These are phyloP conservation scores for Thereva nobilitata DNA, from an alignment of 2,888 invertebrate genomes.

Conservation along the genomic window DNA sequence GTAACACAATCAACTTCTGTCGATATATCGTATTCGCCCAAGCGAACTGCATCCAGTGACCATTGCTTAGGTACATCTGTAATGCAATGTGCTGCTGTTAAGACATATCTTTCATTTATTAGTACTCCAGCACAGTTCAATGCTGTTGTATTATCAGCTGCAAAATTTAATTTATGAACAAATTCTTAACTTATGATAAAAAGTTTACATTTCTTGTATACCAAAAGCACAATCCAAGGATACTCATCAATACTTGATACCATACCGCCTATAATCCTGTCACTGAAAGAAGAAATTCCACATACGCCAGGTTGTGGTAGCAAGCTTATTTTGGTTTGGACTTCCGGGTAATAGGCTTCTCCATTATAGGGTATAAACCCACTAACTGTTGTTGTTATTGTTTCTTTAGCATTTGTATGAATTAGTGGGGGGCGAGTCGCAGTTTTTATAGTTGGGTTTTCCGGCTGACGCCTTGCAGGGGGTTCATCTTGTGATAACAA, in stretches of 20 bases:
- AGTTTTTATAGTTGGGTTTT: too few species aligned
- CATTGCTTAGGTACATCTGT: constrained; percentile 53
- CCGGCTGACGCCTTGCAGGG: too few species aligned
- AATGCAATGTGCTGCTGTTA: constrained; percentile 78
- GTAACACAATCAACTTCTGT: constrained; percentile 63
- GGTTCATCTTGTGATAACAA: too few species aligned
- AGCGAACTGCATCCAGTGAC: constrained; percentile 57
- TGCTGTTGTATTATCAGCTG: constrained; percentile 63
- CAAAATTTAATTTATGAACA: constrained; percentile 38
- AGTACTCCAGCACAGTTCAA: constrained; percentile 77
- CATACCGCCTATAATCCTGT: constrained; percentile 68
- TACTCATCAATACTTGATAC: constrained; percentile 67
- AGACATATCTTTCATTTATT: constrained; percentile 67
- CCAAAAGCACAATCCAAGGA: constrained; percentile 61
- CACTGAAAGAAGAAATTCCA: constrained; percentile 59
- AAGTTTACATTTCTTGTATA: constrained; percentile 58
- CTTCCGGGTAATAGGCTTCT: not conserved
- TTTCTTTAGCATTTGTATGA: too few species aligned
- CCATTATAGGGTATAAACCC: not conserved
- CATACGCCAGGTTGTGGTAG: constrained; percentile 59
- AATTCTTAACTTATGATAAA: not conserved
- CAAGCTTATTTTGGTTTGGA: not conserved
- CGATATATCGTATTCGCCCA: constrained; percentile 62
- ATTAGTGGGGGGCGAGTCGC: too few species aligned
- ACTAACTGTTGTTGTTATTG: not conserved